Conservation (phyloP, 2,113 vertebrate species). For the Triplophysa siluroides region DNA sequence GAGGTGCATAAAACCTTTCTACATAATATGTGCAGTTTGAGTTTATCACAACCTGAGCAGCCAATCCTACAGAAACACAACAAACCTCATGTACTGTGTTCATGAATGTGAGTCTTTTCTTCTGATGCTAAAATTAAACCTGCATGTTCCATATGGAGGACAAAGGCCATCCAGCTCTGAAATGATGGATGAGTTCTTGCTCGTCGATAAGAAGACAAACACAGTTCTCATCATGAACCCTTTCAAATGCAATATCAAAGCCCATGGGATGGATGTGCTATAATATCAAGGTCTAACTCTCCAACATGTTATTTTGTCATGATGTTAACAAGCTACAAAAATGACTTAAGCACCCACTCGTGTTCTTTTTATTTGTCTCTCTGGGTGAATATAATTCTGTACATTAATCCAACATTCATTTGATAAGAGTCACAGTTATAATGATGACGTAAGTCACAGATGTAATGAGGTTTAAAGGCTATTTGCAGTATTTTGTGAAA, state of each 20-base stretch:
- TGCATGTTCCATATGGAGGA: constrained; percentile 13
- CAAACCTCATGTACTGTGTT: constrained; percentile 11
- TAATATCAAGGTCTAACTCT: constrained; percentile 30
- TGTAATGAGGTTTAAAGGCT: background rate
- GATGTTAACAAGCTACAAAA: background rate
- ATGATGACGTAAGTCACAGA: background rate
- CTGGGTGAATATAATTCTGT: background rate
- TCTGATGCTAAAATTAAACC: constrained; percentile 40
- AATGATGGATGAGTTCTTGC: background rate
- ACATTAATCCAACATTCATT: background rate
- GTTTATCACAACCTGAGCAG: background rate
- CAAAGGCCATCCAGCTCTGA: constrained; percentile 34
- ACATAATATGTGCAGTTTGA: too few species aligned
- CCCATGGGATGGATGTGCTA: constrained; percentile 14
- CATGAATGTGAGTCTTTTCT: constrained; percentile 19
- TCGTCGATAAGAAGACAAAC: constrained; percentile 13
- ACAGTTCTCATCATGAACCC: background rate
- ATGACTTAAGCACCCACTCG: constrained; percentile 15
- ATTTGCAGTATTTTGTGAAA: too few species aligned
- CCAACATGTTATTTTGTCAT: constrained; percentile 13
- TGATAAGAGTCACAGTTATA: background rate
- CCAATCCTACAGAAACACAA: constrained; percentile 29
- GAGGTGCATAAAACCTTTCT: too few species aligned
- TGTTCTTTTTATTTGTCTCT: constrained; percentile 1
- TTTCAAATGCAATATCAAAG: constrained; percentile 24